phyloP scores from a whole-genome alignment of 2,113 vertebrate species.

The Labeo catla region DNA sequence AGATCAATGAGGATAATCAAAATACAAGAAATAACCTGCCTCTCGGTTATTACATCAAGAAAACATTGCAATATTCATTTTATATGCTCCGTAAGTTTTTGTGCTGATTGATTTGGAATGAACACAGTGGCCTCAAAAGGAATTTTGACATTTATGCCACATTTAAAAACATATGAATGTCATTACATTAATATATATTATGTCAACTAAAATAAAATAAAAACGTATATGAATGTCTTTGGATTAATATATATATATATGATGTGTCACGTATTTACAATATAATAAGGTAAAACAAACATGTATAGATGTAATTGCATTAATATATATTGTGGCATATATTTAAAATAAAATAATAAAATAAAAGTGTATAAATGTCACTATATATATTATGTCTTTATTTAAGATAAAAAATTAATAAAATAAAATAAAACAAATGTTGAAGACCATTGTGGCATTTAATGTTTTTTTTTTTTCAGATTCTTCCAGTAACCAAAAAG shows the following conservation, averaged over 20 bases:
- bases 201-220: background rate
- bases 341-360: background rate
- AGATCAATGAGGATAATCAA: background rate
- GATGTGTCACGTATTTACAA: no score
- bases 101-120: no score
- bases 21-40: slow-evolving; percentile 38
- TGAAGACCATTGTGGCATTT: no score
- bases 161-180: no score
- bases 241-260: no score
- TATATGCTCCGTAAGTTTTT: background rate
- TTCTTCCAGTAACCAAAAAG: background rate
- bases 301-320: background rate
- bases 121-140: no score
- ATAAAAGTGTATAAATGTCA: background rate
- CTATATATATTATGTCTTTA: no score
- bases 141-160: no score
- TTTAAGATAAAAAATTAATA: no score
- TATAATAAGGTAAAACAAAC: background rate
- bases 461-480: background rate
- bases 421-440: no score
- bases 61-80: background rate
- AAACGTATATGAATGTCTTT: background rate
- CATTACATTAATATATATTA: background rate
- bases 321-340: background rate
- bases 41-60: background rate